These are phyloP conservation scores for Tachycineta bicolor DNA, from an alignment of 2,113 vertebrate genomes.

Conservation along the genomic window DNA sequence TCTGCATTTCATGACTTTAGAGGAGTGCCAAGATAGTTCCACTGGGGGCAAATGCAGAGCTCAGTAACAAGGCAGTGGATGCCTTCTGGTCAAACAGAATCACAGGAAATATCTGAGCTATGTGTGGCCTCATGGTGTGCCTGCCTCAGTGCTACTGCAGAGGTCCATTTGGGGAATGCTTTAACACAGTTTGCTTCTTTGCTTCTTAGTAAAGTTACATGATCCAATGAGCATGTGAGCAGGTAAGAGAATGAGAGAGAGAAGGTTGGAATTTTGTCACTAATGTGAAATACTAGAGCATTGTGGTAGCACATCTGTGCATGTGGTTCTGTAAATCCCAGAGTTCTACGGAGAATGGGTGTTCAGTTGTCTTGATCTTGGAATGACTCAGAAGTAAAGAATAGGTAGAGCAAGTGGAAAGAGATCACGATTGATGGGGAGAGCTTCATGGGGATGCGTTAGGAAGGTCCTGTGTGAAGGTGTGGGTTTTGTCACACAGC, in stretches of 20 bases:
- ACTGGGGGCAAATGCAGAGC: not conserved
- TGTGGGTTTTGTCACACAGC: not conserved
- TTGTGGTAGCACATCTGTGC: not conserved
- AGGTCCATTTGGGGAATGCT: not conserved
- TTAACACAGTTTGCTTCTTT: not conserved
- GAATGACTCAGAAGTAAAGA: not conserved
- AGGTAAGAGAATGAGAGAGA: not conserved
- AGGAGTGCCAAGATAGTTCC: conserved; percentile 19
- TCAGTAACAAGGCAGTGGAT: not conserved
- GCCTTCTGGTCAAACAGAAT: not conserved
- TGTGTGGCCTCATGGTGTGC: not conserved
- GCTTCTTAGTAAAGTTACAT: not conserved
- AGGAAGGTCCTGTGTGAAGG: not conserved
- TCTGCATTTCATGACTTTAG: conserved; percentile 42
- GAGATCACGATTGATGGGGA: not conserved
- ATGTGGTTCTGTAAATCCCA: not conserved
- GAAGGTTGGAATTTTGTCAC: not conserved
- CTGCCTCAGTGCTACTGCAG: not conserved
- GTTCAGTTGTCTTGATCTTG: not conserved
- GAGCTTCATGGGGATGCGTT: not conserved
- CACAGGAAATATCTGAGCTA: not conserved
- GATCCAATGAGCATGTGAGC: not conserved
- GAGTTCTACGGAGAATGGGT: not conserved
- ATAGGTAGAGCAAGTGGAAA: not conserved
- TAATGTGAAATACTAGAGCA: not conserved